Conservation (phyloP, 2,888 invertebrate genomes). For the Chloromyia formosa region DNA sequence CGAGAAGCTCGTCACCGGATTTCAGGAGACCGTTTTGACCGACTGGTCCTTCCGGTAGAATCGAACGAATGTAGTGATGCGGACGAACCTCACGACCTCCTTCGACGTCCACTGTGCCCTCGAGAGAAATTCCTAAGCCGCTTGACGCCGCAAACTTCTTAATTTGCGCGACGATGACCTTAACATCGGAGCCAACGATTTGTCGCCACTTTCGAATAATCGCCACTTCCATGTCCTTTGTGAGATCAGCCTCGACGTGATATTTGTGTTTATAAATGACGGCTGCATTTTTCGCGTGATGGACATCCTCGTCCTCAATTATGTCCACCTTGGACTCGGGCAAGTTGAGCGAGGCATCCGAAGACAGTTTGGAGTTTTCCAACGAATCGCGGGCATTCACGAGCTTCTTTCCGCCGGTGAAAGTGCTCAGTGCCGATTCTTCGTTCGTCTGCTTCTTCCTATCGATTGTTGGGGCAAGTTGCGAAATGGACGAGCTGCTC, state of each 20-base stretch:
- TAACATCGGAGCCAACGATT: slow-evolving; percentile 79
- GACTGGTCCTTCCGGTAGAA: slow-evolving; percentile 97
- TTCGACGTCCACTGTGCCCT: slow-evolving; percentile 98
- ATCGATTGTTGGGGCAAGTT: slow-evolving; percentile 37
- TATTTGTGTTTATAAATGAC: slow-evolving; percentile 59
- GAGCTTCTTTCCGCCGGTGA: slow-evolving; percentile 60
- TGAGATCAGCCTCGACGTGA: slow-evolving; percentile 65
- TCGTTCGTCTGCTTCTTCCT: slow-evolving; percentile 46
- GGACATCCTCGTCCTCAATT: slow-evolving; percentile 48
- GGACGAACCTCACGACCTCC: slow-evolving; percentile 97
- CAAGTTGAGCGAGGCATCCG: neutral
- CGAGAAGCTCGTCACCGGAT: slow-evolving; percentile 94
- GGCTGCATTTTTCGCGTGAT: slow-evolving; percentile 57
- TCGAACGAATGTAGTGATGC: slow-evolving; percentile 97
- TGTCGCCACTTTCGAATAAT: slow-evolving; percentile 85
- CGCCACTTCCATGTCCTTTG: slow-evolving; percentile 79
- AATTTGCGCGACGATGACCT: slow-evolving; percentile 82
- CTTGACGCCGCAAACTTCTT: slow-evolving; percentile 89
- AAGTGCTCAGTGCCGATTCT: slow-evolving; percentile 55
- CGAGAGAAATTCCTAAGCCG: slow-evolving; percentile 95
- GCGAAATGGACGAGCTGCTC: slow-evolving; percentile 47
- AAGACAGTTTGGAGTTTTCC: slow-evolving; percentile 58
- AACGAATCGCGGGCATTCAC: slow-evolving; percentile 60
- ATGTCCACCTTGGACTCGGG: slow-evolving; percentile 48
- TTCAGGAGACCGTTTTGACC: slow-evolving; percentile 88